These are phyloP conservation scores for Coilia nasus DNA, from an alignment of 2,797 vertebrate species.

Conservation along the genomic window DNA sequence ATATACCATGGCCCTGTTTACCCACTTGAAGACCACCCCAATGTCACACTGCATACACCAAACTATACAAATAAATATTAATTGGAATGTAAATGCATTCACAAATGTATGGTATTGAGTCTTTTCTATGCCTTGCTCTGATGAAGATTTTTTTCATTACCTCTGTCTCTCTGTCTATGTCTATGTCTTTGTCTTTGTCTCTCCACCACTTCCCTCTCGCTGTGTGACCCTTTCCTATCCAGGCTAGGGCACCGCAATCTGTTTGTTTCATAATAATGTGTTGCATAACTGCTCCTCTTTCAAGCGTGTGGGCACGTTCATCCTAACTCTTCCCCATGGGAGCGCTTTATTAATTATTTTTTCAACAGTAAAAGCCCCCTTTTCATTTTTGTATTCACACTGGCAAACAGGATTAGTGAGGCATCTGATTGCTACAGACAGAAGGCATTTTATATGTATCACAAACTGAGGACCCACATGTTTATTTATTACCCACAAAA, in stretches of 20 bases:
- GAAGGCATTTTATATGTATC: slow-evolving; percentile 9
- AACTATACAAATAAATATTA: too few relatives aligned
- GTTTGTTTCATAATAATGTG: slow-evolving; percentile 40
- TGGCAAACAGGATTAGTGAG: neutral
- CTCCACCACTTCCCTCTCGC: neutral
- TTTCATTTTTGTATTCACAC: neutral
- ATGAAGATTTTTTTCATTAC: neutral
- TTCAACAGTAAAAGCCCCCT: neutral
- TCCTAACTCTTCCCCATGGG: slow-evolving; percentile 16
- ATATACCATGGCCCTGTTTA: too few relatives aligned
- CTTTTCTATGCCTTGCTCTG: too few relatives aligned
- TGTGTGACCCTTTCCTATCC: neutral
- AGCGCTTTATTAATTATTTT: slow-evolving; percentile 37
- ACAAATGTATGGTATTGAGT: too few relatives aligned
- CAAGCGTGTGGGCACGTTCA: slow-evolving; percentile 25
- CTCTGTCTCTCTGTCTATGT: neutral
- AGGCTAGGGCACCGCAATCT: neutral
- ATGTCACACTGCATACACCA: too few relatives aligned
- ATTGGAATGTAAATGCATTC: too few relatives aligned
- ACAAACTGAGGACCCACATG: neutral
- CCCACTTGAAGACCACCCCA: too few relatives aligned
- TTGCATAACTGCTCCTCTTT: slow-evolving; percentile 39
- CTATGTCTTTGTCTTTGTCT: slow-evolving; percentile 21
- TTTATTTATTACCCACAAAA: neutral
- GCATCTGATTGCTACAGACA: neutral